A percentile compares a stretch with the other conserved stretches of the same genome.
phyloP scores from a whole-genome alignment of 1,140 invertebrate species.

The Melitaea cinxia region DNA sequence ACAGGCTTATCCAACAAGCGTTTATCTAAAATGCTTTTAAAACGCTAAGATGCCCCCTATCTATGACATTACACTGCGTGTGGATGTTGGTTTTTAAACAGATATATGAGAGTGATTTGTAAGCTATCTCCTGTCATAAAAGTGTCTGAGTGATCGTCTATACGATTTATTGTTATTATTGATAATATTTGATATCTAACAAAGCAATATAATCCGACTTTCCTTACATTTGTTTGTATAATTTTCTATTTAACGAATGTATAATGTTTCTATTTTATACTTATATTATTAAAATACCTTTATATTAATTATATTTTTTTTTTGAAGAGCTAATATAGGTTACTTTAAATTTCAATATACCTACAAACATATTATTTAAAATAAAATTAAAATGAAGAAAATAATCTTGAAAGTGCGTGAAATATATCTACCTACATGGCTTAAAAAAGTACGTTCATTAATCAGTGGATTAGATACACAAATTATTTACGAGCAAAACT shows the following conservation, averaged over 20 bases:
- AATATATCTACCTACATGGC: conserved; percentile 10
- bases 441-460: conserved; percentile 55
- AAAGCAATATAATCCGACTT: conserved; percentile 21
- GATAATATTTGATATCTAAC: conserved; percentile 23
- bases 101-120: conserved; percentile 69
- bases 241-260: too few relatives aligned
- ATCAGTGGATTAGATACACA: conserved; percentile 78
- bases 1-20: conserved; percentile 54
- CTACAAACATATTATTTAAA: not conserved
- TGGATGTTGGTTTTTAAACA: conserved; percentile 51
- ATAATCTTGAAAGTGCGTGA: not conserved
- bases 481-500: conserved; percentile 77
- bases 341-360: too few relatives aligned
- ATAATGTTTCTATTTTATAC: too few relatives aligned
- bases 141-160: conserved; percentile 58
- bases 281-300: too few relatives aligned
- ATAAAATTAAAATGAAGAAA: not conserved
- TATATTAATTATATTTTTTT: too few relatives aligned
- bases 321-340: too few relatives aligned
- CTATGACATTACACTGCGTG: conserved; percentile 46
- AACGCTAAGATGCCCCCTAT: conserved; percentile 60
- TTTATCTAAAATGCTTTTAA: conserved; percentile 76
- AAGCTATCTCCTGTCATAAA: conserved; percentile 65
- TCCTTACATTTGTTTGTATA: conserved; percentile 15
- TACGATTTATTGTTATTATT: conserved; percentile 55